phyloP scores from a whole-genome alignment of 1,140 invertebrate species.

The Trichonephila inaurata region DNA sequence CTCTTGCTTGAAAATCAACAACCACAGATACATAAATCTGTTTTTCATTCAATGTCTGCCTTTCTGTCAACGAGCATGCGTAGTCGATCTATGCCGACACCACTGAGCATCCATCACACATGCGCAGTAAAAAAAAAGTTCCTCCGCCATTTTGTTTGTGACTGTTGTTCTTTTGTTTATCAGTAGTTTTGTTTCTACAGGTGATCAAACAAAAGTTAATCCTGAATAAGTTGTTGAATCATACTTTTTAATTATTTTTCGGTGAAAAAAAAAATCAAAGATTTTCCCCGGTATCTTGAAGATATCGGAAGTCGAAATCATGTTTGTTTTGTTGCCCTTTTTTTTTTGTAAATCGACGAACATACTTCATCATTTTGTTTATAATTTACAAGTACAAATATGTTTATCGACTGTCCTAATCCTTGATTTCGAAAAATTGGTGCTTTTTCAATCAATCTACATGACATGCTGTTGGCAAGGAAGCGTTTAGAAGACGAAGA shows the following conservation, averaged over 20 bases:
- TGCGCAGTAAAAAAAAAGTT: background rate
- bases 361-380: background rate
- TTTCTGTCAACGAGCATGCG: background rate
- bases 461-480: background rate
- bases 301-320: background rate
- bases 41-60: background rate
- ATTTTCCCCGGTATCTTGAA: background rate
- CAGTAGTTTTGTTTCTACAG: background rate
- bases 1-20: slow-evolving; percentile 5
- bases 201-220: background rate
- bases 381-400: slow-evolving; percentile 15
- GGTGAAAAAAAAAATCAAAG: background rate
- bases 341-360: background rate
- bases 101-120: background rate
- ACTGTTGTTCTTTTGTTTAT: background rate
- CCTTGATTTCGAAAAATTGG: slow-evolving; percentile 1
- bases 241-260: background rate
- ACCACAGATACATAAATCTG: background rate
- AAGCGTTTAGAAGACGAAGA: background rate
- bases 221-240: background rate
- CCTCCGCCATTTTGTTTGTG: background rate
- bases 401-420: background rate
- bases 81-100: background rate
- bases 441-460: background rate
- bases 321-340: background rate